Percentiles rank a stretch among this genome's conserved stretches.
Evolutionary conservation across 2,113 vertebrate species (phyloP).

Genomic region (Lepisosteus osseus): DNA sequence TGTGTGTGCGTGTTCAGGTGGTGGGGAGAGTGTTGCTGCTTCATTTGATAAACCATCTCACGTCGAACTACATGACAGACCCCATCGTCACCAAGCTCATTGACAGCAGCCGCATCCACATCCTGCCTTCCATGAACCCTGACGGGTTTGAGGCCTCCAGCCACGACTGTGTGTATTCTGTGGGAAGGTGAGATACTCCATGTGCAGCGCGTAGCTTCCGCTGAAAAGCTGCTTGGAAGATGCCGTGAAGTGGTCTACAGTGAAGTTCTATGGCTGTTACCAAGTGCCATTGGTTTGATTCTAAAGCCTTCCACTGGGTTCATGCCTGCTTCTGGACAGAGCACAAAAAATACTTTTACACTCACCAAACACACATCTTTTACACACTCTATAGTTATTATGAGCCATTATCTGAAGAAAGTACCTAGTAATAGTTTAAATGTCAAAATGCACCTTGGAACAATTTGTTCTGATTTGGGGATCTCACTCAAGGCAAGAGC

Average conservation of each 20-base stretch:
- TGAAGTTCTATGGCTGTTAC: too few relatives aligned
- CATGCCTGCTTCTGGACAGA: neutral
- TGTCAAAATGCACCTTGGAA: too few relatives aligned
- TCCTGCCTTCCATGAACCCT: conserved; percentile 93
- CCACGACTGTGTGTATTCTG: conserved; percentile 60
- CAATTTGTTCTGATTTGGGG: too few relatives aligned
- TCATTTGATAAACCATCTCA: conserved; percentile 80
- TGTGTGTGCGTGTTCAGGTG: conserved; percentile 55
- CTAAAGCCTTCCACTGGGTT: too few relatives aligned
- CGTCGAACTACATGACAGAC: conserved; percentile 69
- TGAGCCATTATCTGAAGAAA: too few relatives aligned
- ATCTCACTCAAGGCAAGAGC: too few relatives aligned
- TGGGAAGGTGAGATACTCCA: conserved; percentile 71
- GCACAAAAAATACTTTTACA: neutral
- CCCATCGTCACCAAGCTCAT: conserved; percentile 66
- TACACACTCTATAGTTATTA: too few relatives aligned
- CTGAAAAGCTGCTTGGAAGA: too few relatives aligned
- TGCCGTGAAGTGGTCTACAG: too few relatives aligned
- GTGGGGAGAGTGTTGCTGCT: conserved; percentile 85
- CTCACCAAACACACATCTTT: neutral
- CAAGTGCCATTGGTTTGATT: too few relatives aligned
- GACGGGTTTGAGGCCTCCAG: conserved; percentile 81
- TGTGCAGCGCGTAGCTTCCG: too few relatives aligned
- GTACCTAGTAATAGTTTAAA: too few relatives aligned
- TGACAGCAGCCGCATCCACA: conserved; percentile 78